Base-by-base conservation (phyloP, 2,113 vertebrate species). In the Callorhinus ursinus region DNA sequence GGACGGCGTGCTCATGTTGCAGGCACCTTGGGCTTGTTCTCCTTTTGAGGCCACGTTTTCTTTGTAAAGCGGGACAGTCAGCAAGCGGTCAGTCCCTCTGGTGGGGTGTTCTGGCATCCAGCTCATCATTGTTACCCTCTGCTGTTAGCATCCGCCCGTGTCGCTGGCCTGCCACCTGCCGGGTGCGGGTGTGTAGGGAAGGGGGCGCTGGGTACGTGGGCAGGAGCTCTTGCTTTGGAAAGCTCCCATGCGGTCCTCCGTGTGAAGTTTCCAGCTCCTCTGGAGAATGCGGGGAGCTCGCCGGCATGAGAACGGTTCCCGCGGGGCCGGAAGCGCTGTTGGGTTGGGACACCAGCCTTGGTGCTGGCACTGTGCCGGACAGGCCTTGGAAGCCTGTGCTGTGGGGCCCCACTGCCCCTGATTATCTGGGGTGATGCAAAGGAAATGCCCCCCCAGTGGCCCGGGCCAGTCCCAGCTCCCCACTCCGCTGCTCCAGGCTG, bases 211-310 rank as follows among this genome's bases (percentile, higher is more conserved):
- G 46, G 31, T 13, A 13, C 11, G 19, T 21, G 51, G 18, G 51
- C 10, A 12, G 19, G 19, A 80, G 33, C 19, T 55, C 31, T n/a
- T 4, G 51, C 74, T n/a, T 13, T n/a, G 77, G 10, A 22, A 13
- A 24, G 51, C 12, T 31, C 6, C 31, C 67, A 0, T 4, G 31
- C 5, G 11, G 77, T 14, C 49, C 28, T 2, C 76, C 5, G 18
- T 2, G 10, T 14, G 31, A 31, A 0, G 31, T 53, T n/a, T n/a
- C 11, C 71, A 5, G 49, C 49, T 22, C 19, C 77, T 51, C 2
- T 15, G 9, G 77, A 80, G 16, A 5, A 18, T 0, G 31, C 0
- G 2, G 4, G 31, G 46, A 77, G 3, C 24, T 0, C 74, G 39
- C 39, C 3, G 42, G 72, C 1, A 6, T 28, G 39, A 76, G 39